Evolutionary conservation across 2,888 invertebrate species (phyloP).

Genomic region (Thymelicus lineola): DNA sequence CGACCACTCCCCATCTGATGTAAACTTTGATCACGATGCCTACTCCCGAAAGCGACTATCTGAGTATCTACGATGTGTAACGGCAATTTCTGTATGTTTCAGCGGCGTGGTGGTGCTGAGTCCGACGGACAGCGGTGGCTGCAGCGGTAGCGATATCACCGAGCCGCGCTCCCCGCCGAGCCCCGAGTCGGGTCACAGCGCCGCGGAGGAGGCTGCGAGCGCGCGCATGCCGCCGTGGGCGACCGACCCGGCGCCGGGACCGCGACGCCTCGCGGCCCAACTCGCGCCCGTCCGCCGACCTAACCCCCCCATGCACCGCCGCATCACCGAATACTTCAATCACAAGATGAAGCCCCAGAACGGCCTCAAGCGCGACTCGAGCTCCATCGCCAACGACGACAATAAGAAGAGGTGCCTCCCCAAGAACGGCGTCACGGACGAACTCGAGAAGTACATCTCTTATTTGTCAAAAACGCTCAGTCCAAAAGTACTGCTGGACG

Average conservation of each 20-base stretch:
- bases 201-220: constrained; percentile 81
- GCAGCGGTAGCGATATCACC: constrained; percentile 92
- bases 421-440: constrained; percentile 77
- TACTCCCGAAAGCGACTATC: background rate
- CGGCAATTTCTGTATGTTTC: constrained; percentile 60
- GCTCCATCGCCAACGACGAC: constrained; percentile 61
- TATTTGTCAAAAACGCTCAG: constrained; percentile 79
- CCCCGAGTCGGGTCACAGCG: constrained; percentile 85
- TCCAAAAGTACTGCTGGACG: constrained; percentile 77
- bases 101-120: constrained; percentile 94
- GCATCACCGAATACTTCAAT: constrained; percentile 94
- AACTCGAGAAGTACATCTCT: constrained; percentile 80
- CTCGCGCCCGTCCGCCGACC: constrained; percentile 65
- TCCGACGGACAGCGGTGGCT: constrained; percentile 89
- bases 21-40: constrained; percentile 18
- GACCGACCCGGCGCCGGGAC: constrained; percentile 77
- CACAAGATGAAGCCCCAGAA: constrained; percentile 91
- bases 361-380: constrained; percentile 76
- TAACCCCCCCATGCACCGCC: constrained; percentile 86
- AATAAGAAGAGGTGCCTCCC: constrained; percentile 77
- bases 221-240: constrained; percentile 83
- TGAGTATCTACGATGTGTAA: constrained; percentile 48
- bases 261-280: constrained; percentile 75
- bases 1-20: constrained; percentile 6
- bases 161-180: constrained; percentile 95